phyloP scores from a whole-genome alignment of 2,888 invertebrate species.

The Diaprepes abbreviatus region DNA sequence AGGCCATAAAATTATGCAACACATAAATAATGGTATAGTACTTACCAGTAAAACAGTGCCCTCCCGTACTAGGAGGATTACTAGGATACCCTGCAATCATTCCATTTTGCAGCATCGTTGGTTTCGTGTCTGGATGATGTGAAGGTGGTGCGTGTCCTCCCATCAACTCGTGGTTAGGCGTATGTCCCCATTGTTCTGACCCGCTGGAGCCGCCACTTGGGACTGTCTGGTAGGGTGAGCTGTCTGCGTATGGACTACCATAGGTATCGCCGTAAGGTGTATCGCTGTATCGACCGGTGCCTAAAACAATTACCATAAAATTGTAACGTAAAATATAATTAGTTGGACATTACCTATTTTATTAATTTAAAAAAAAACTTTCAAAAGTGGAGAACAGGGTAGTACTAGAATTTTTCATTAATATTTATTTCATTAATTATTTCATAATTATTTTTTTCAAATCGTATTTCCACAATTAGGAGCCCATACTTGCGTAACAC shows the following conservation, averaged over 20 bases:
- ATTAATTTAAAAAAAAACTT: too few species aligned
- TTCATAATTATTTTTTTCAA: too few species aligned
- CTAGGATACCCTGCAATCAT: slow-evolving; percentile 70
- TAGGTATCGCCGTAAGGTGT: slow-evolving; percentile 73
- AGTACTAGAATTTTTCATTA: too few species aligned
- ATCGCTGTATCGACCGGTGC: slow-evolving; percentile 69
- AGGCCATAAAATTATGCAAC: too few species aligned
- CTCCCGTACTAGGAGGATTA: slow-evolving; percentile 68
- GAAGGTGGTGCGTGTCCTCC: slow-evolving; percentile 61
- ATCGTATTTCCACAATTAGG: too few species aligned
- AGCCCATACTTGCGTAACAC: too few species aligned
- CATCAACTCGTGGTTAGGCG: slow-evolving; percentile 71
- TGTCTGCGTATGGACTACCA: slow-evolving; percentile 67
- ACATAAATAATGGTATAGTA: too few species aligned
- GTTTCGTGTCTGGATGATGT: slow-evolving; percentile 66
- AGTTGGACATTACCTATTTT: too few species aligned
- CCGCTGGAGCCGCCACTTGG: slow-evolving; percentile 65
- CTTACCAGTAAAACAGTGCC: slow-evolving; percentile 43
- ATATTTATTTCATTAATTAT: too few species aligned
- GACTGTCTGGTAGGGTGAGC: slow-evolving; percentile 82
- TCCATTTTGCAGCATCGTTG: slow-evolving; percentile 72
- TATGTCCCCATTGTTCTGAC: slow-evolving; percentile 67
- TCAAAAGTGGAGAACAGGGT: too few species aligned
- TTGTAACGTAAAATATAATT: too few species aligned
- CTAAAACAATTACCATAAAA: slow-evolving; percentile 57